phyloP scores from a whole-genome alignment of 1,140 invertebrate species.

The Drosophila baimaii region DNA sequence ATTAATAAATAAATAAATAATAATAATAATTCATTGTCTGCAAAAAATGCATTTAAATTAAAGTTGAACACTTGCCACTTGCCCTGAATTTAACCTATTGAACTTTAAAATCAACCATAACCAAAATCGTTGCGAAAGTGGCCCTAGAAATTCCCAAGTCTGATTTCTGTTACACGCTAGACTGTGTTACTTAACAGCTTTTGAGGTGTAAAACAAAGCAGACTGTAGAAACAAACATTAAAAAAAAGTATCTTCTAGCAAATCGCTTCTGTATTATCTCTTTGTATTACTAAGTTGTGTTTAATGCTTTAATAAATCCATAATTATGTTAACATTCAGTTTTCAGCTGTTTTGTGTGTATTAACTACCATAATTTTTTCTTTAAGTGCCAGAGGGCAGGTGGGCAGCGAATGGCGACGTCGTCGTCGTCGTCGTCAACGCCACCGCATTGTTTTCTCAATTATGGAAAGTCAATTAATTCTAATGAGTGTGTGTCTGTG shows the following conservation, averaged over 20 bases:
- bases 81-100: not conserved
- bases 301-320: too few relatives aligned
- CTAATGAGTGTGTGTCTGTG: constrained; percentile 71
- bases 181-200: too few relatives aligned
- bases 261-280: too few relatives aligned
- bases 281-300: too few relatives aligned
- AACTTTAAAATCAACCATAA: not conserved
- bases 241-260: too few relatives aligned
- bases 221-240: too few relatives aligned
- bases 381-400: constrained; percentile 26
- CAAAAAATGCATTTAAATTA: not conserved
- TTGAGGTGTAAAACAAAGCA: too few relatives aligned
- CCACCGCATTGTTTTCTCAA: constrained; percentile 82
- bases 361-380: not conserved
- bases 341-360: not conserved
- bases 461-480: constrained; percentile 84
- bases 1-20: too few relatives aligned
- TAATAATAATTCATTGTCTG: too few relatives aligned
- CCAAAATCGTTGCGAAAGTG: not conserved
- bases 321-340: too few relatives aligned
- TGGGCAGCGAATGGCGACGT: constrained; percentile 45
- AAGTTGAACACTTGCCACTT: too few relatives aligned
- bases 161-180: not conserved
- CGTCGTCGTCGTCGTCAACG: constrained; percentile 64
- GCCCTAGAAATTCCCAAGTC: not conserved